A percentile compares a stretch with the other conserved stretches of the same genome.
These are phyloP conservation scores for Neodon shergylaensis DNA, from an alignment of 2,113 vertebrate genomes.

Conservation along the genomic window DNA sequence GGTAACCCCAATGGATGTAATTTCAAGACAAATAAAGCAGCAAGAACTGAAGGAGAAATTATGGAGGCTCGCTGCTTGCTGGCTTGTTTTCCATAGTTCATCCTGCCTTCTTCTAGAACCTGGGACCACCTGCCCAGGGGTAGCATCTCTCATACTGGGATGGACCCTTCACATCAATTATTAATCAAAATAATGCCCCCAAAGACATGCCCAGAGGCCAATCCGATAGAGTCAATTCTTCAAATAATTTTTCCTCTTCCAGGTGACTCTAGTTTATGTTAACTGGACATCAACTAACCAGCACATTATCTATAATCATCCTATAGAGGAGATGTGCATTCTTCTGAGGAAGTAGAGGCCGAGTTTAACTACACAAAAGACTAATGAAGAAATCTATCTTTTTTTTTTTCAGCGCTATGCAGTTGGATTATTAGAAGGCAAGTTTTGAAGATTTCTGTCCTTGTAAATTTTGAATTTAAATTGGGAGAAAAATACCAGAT, in stretches of 20 bases:
- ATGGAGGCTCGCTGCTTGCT: background rate
- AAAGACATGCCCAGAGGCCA: background rate
- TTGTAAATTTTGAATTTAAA: background rate
- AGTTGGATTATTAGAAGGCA: background rate
- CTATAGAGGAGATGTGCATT: background rate
- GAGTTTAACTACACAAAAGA: conserved; percentile 17
- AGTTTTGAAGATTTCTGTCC: background rate
- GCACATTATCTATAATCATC: background rate
- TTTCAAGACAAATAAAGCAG: conserved; percentile 26
- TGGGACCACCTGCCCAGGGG: background rate
- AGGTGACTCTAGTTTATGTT: background rate
- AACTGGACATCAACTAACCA: background rate
- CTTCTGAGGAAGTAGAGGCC: background rate
- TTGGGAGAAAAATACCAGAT: background rate
- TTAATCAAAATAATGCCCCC: background rate
- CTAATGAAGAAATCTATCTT: background rate
- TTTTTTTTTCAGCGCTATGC: background rate
- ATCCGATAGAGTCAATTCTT: background rate
- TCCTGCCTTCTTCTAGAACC: background rate
- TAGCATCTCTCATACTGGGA: background rate
- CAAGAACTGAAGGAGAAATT: background rate
- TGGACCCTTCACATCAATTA: background rate
- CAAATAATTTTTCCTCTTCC: background rate
- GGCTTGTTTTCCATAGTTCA: background rate
- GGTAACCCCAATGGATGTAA: conserved; percentile 59